Evolutionary conservation across 2,888 invertebrate genomes (phyloP), one percentile per base, ranked within the genome.

Genomic region (Zelleria hepariella): DNA sequence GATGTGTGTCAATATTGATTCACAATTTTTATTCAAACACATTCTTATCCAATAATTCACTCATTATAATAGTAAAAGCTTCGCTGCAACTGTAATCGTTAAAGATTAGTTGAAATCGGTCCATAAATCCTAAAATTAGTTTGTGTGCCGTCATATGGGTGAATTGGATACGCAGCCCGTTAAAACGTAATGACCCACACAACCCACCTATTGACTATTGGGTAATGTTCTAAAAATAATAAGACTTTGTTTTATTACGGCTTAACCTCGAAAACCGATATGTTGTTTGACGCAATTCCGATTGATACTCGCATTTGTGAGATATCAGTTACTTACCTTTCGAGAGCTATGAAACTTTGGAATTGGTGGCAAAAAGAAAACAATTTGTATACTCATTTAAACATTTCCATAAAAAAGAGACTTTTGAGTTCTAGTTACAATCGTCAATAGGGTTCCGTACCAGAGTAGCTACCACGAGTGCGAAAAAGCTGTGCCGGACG

Each of bases 101-200:
- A 24, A 53, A 53, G 23, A 53, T 54, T 26, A 54, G 24, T 54
- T 24, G 2, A 42, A 51, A 25, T 25, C 3, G 54, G 26, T 25
- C 54, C 25, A 54, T 54, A 54, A 54, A 54, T 24, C 25, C 54
- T 54, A 54, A 24, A 26, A 54, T 54, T 54, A 54, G 54, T 54
- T 54, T 25, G 15, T 7, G 25, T 26, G 24, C 24, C n/a, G 8
- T 25, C 25, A n/a, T 53, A n/a, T 25, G n/a, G 15, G 23, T 21
- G 7, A n/a, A 18, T 25, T 6, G 6, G 15, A 21, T 23, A 15
- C 25, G 5, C 21, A 18, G 25, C 26, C 54, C 54, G 54, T 54
- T 23, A 54, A 54, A 54, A 25, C 26, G 54, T 15, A 54, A 54
- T 54, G 26, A 54, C 25, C 54, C 1, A 54, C 54, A n/a, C 32